phyloP scores from a whole-genome alignment of 53 echinoderm and acorn worm genomes.

The Henricia sp. region DNA sequence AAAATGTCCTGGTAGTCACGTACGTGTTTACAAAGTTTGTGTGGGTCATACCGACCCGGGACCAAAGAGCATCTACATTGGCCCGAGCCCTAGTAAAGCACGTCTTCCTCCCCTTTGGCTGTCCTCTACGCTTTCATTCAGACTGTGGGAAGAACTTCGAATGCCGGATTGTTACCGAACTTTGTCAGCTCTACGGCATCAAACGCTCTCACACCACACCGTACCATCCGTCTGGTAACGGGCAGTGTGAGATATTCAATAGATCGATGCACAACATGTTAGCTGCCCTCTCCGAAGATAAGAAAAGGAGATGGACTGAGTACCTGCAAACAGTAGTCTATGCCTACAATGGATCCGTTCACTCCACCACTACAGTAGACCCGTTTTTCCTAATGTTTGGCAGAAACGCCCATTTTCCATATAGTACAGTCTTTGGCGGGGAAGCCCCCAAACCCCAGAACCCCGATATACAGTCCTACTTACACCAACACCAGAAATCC shows the following conservation, averaged over 20 bases:
- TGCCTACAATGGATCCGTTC: slow-evolving; percentile 39
- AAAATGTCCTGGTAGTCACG: slow-evolving; percentile 32
- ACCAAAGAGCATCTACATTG: slow-evolving; percentile 32
- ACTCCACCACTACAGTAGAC: slow-evolving; percentile 44
- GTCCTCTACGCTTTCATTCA: slow-evolving; percentile 33
- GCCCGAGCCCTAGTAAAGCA: slow-evolving; percentile 30
- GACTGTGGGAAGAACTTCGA: slow-evolving; percentile 47
- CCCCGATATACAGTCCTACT: not conserved
- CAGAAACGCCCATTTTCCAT: slow-evolving; percentile 37
- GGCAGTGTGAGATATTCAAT: slow-evolving; percentile 48
- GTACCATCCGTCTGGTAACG: slow-evolving; percentile 45
- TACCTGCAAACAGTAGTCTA: slow-evolving; percentile 34
- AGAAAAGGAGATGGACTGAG: slow-evolving; percentile 23
- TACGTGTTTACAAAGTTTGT: slow-evolving; percentile 23
- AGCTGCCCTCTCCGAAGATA: slow-evolving; percentile 33
- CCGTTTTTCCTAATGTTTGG: slow-evolving; percentile 61
- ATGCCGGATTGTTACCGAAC: slow-evolving; percentile 23
- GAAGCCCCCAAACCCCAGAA: slow-evolving; percentile 1
- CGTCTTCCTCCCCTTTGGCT: slow-evolving; percentile 32
- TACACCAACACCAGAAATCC: slow-evolving; percentile 10
- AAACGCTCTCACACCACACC: slow-evolving; percentile 29
- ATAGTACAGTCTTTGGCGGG: slow-evolving; percentile 29
- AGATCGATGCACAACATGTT: slow-evolving; percentile 51
- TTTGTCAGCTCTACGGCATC: slow-evolving; percentile 40
- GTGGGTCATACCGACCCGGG: slow-evolving; percentile 41